Evolutionary conservation across 92 coral and sea anemone species (phyloP).

Genomic region (Palythoa grandis): DNA sequence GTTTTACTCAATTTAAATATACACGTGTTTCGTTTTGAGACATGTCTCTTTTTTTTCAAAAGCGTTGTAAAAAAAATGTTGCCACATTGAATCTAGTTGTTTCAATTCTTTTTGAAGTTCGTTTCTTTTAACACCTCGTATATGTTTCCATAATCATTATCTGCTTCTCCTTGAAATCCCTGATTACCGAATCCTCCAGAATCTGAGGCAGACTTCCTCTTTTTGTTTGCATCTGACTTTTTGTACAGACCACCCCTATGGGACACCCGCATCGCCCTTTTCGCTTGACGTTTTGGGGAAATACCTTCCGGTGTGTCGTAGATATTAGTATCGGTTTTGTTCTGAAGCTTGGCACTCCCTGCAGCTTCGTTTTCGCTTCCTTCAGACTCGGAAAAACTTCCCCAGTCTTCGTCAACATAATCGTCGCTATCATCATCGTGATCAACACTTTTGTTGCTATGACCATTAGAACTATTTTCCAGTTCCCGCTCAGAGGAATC

Average conservation of each 20-base stretch:
- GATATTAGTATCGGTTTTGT: background rate
- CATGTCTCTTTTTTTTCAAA: too few relatives aligned
- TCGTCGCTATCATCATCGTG: constrained; percentile 14
- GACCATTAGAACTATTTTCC: background rate
- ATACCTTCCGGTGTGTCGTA: constrained; percentile 26
- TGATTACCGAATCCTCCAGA: background rate
- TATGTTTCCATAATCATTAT: background rate
- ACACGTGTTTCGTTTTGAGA: too few relatives aligned
- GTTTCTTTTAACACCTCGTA: constrained; percentile 5
- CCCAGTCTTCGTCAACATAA: constrained; percentile 37
- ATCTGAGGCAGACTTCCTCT: background rate
- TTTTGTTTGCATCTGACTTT: background rate
- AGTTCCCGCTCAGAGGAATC: background rate
- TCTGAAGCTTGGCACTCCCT: background rate
- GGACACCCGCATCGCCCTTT: background rate
- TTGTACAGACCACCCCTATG: background rate
- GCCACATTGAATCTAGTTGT: too few relatives aligned
- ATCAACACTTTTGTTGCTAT: background rate
- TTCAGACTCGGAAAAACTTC: constrained; percentile 42
- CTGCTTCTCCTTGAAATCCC: background rate
- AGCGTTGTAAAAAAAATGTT: too few relatives aligned
- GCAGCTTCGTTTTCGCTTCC: constrained; percentile 13
- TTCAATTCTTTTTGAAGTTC: background rate
- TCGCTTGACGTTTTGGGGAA: background rate
- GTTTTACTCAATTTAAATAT: too few relatives aligned